These are phyloP conservation scores for Artibeus jamaicensis DNA, from an alignment of 2,797 vertebrate species.

Conservation along the genomic window DNA sequence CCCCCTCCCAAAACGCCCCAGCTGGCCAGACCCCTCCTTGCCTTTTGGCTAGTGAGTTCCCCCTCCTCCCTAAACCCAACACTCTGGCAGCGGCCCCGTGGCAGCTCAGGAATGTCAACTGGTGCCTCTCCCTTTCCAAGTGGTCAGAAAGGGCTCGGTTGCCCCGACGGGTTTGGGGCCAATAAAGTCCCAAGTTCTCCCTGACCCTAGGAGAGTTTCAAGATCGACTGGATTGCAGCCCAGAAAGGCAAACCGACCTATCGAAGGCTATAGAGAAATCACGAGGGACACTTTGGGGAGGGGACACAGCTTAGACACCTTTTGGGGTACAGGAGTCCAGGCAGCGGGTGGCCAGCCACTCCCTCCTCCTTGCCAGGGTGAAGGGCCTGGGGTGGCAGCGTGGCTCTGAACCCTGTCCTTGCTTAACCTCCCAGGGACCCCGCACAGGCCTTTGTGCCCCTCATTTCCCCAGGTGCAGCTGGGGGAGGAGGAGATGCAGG, in stretches of 20 bases:
- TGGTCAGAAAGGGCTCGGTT: background rate
- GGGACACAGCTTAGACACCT: background rate
- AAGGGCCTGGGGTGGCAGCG: background rate
- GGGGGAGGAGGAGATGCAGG: background rate
- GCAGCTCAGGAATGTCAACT: conserved; percentile 65
- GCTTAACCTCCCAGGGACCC: background rate
- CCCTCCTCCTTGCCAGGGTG: background rate
- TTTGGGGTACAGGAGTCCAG: background rate
- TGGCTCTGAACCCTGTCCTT: background rate
- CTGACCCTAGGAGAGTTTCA: background rate
- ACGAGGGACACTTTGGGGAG: background rate
- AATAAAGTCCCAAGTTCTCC: background rate
- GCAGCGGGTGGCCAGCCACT: no score
- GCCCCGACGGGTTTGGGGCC: background rate
- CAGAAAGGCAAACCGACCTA: background rate
- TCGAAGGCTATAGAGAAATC: background rate
- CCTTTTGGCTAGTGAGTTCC: background rate
- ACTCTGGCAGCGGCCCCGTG: background rate
- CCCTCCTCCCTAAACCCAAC: background rate
- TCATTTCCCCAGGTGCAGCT: background rate
- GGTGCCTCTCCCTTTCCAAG: conserved; percentile 54
- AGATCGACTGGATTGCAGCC: background rate
- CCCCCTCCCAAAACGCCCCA: background rate
- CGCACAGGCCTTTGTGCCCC: background rate
- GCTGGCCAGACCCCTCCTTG: background rate